These are phyloP conservation scores for Chloropsis cyanopogon DNA, from an alignment of 2,113 vertebrate genomes.

Conservation along the genomic window DNA sequence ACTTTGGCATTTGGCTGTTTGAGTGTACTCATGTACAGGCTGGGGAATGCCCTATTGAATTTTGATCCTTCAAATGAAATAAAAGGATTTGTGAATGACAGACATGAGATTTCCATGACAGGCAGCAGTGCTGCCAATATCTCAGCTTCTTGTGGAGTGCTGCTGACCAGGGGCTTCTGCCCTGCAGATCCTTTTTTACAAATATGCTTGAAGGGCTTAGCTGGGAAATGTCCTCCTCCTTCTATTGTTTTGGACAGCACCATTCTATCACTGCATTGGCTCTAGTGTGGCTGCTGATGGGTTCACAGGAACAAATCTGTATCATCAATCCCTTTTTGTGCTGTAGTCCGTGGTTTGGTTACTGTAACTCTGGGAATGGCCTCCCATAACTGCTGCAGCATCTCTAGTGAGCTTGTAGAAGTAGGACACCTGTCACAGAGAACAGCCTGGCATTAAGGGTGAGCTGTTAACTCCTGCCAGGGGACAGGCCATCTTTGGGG, in stretches of 20 bases:
- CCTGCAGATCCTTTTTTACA: neutral
- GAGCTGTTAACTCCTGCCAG: neutral
- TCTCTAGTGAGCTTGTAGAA: neutral
- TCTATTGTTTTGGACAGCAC: neutral
- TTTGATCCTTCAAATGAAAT: neutral
- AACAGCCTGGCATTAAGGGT: neutral
- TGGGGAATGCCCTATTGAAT: neutral
- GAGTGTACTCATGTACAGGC: rapidly evolving
- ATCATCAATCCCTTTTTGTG: neutral
- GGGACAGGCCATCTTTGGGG: neutral
- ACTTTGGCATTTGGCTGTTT: neutral
- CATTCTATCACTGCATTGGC: neutral
- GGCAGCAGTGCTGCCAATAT: neutral
- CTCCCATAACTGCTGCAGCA: neutral
- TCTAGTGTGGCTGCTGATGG: neutral
- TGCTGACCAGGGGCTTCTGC: neutral
- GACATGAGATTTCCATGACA: neutral
- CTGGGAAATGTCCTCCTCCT: rapidly evolving
- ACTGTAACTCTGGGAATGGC: neutral
- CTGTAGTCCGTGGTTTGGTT: neutral
- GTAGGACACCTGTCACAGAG: neutral
- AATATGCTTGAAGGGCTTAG: neutral
- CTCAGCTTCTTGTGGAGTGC: rapidly evolving
- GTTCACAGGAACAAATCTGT: rapidly evolving
- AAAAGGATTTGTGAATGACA: neutral